A percentile compares a stretch with the other conserved stretches of the same genome.
Conservation (phyloP, 2,888 invertebrate species). For the Sphaerophoria taeniata region DNA sequence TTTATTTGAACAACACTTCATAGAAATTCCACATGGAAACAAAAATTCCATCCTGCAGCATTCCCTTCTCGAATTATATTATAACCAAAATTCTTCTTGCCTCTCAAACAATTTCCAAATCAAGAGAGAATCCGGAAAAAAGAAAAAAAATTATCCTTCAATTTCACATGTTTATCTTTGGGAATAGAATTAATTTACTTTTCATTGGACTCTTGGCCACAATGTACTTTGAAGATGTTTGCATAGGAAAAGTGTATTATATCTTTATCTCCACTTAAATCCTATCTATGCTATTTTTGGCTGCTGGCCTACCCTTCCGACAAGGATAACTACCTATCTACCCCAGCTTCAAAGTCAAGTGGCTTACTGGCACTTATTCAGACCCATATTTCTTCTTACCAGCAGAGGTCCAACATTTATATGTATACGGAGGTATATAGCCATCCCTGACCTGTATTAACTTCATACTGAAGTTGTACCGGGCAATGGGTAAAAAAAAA, state of each 20-base stretch:
- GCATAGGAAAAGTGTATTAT: not conserved
- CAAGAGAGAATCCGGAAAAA: not conserved
- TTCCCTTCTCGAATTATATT: not conserved
- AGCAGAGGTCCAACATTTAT: not conserved
- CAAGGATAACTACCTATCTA: slow-evolving; percentile 7
- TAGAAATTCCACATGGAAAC: slow-evolving; percentile 36
- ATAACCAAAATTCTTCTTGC: slow-evolving; percentile 8
- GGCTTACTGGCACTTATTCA: not conserved
- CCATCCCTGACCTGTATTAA: slow-evolving; percentile 38
- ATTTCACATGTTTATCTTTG: slow-evolving; percentile 56
- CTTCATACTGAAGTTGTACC: not conserved
- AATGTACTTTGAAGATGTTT: not conserved
- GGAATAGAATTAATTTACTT: slow-evolving; percentile 62
- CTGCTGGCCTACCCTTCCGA: not conserved
- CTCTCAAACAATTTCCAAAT: not conserved
- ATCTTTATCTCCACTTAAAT: not conserved
- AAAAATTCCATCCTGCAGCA: not conserved
- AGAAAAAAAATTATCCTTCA: slow-evolving; percentile 28
- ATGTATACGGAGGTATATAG: not conserved
- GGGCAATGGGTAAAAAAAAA: slow-evolving; percentile 28
- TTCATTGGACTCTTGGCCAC: slow-evolving; percentile 33
- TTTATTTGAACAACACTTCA: slow-evolving; percentile 60
- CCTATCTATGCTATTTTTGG: slow-evolving; percentile 24
- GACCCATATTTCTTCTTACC: not conserved
- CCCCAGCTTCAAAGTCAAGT: slow-evolving; percentile 54